Evolutionary conservation across 2,113 vertebrate genomes (phyloP), one percentile per base, ranked within the genome.

Genomic region (Sapayoa aenigma): DNA sequence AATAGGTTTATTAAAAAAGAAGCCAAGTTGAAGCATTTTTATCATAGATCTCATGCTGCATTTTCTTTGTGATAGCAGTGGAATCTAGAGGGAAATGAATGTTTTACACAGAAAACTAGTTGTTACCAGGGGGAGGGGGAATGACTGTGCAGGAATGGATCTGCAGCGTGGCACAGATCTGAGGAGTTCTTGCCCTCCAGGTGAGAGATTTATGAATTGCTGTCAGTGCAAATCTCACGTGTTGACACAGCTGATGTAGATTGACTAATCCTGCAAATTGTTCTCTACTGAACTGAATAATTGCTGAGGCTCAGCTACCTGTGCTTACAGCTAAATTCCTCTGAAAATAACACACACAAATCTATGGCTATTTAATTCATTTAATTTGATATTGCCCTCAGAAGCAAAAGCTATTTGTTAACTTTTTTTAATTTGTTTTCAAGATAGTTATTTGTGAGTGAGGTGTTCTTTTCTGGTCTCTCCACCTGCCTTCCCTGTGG

Each of bases 1-100:
- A 93, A 77, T 96, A 93, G 65, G 73, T 89, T 41, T 93, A 63
- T 97, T 92, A 90, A 87, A 96, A 97, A 27, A 56, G 27, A 90
- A 63, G 79, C 86, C 82, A 83, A 86, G 80, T 37, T 89, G 66
- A 95, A 90, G 89, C 33, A 30, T 21, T 25, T 53, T 18, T 52
- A 28, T 39, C 81, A 76, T 72, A 85, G 94, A 78, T 96, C 68
- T 90, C 67, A 52, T 56, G 59, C 85, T 74, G 56, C 50, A 3
- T 79, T 95, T 76, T 89, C 28, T 49, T 96, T 94, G 94, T 16
- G 37, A 65, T 79, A 76, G 33, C 17, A 87, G 92, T 80, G 66
- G 76, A 82, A 85, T 87, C 84, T 91, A 87, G 46, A 84, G 84
- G 84, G 75, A 94, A 91, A 90, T 76, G 9, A 17, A 42, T 52